These are phyloP conservation scores for Crenuchus spilurus DNA, from an alignment of 2,797 vertebrate species.

Conservation along the genomic window DNA sequence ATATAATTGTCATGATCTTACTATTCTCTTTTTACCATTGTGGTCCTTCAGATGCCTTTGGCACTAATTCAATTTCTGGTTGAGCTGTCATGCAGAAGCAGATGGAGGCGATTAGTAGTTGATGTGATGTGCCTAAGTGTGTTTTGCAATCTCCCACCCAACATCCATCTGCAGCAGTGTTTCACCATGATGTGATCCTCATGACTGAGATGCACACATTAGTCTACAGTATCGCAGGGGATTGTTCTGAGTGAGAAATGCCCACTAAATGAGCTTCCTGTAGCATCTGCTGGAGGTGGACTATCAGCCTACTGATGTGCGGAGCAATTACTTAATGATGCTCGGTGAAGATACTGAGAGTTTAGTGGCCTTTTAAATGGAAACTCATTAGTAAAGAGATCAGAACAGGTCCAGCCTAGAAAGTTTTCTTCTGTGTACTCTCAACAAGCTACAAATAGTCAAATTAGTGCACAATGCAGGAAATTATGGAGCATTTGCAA, in stretches of 20 bases:
- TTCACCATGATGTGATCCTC: slow-evolving; percentile 36
- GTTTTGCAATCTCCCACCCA: slow-evolving; percentile 35
- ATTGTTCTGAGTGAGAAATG: slow-evolving; percentile 24
- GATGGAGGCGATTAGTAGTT: slow-evolving; percentile 42
- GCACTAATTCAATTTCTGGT: neutral
- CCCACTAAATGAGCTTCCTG: slow-evolving; percentile 11
- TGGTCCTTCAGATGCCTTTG: neutral
- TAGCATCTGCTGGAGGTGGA: slow-evolving; percentile 32
- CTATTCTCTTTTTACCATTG: neutral
- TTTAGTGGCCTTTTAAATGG: slow-evolving; percentile 25
- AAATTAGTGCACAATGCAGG: neutral
- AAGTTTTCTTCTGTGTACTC: slow-evolving; percentile 6
- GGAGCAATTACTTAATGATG: slow-evolving; percentile 29
- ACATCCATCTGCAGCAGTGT: slow-evolving; percentile 30
- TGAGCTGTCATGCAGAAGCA: slow-evolving; percentile 22
- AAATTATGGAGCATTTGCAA: too few species aligned
- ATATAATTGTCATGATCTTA: neutral
- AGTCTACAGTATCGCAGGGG: slow-evolving; percentile 32
- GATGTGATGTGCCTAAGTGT: slow-evolving; percentile 19
- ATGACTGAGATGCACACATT: slow-evolving; percentile 31
- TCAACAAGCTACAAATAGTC: neutral
- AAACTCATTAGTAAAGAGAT: slow-evolving; percentile 38
- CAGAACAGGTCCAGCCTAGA: neutral
- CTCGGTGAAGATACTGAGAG: neutral
- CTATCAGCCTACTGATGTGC: slow-evolving; percentile 29